Conservation (phyloP, 2,888 invertebrate species). For the Pheosia gnoma region DNA sequence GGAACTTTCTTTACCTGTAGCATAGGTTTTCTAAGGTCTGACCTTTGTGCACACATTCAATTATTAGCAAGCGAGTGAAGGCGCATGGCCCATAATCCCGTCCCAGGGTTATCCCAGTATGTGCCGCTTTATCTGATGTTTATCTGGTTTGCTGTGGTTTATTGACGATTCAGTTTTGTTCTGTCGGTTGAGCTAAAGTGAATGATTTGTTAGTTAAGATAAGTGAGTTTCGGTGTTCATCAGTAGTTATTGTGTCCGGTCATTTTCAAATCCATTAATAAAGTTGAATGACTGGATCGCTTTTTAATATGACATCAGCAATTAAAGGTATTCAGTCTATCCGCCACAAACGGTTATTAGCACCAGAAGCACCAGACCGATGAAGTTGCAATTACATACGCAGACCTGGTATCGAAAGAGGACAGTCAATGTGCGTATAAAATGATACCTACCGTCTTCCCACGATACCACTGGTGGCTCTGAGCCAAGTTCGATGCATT, state of each 20-base stretch:
- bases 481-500: conserved; percentile 64
- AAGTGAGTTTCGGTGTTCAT: conserved; percentile 4
- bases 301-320: background rate
- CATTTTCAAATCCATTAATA: conserved; percentile 8
- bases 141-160: conserved; percentile 31
- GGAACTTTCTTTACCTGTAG: conserved; percentile 31
- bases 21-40: conserved; percentile 24
- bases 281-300: conserved; percentile 25
- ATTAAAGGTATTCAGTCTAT: no score
- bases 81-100: conserved; percentile 7
- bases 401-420: conserved; percentile 44
- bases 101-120: conserved; percentile 11
- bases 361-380: no score
- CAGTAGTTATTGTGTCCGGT: conserved; percentile 6
- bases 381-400: conserved; percentile 19
- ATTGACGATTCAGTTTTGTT: conserved; percentile 10
- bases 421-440: conserved; percentile 58
- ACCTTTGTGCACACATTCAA: conserved; percentile 6
- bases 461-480: conserved; percentile 53
- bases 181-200: conserved; percentile 21
- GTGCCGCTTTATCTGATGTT: conserved; percentile 19
- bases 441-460: conserved; percentile 50
- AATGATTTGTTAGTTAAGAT: conserved; percentile 20
- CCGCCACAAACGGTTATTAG: no score
- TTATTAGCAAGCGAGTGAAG: conserved; percentile 3